Percentiles rank a stretch among this genome's conserved stretches.
Evolutionary conservation across 2,888 invertebrate genomes (phyloP).

Genomic region (Leucophenga montana): DNA sequence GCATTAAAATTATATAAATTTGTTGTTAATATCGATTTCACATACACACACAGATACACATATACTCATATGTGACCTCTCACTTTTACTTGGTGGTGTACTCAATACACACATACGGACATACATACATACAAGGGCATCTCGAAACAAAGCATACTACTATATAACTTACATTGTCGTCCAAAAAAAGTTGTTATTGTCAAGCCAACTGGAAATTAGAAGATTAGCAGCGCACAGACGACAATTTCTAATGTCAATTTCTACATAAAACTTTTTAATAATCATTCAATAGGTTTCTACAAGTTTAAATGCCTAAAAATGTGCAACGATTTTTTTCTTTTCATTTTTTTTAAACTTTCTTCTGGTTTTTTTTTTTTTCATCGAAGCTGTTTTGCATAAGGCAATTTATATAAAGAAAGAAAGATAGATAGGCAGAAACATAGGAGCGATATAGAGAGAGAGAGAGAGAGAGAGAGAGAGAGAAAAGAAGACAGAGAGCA

Average conservation of each 20-base stretch:
- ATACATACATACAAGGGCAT: neutral
- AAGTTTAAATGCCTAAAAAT: neutral
- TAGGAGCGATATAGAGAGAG: conserved; percentile 18
- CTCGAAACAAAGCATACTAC: conserved; percentile 26
- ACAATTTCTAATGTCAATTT: conserved; percentile 1
- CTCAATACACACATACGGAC: conserved; percentile 28
- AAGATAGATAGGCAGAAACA: conserved; percentile 30
- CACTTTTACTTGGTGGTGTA: neutral
- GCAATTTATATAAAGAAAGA: conserved; percentile 18
- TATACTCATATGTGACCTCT: conserved; percentile 33
- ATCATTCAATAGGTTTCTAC: neutral
- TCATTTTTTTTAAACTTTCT: neutral
- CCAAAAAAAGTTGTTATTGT: conserved; percentile 24
- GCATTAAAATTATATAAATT: conserved; percentile 32
- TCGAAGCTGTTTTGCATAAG: conserved; percentile 4
- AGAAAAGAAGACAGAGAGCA: conserved; percentile 20
- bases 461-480: conserved; percentile 18
- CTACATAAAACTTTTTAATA: neutral
- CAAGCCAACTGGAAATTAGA: conserved; percentile 62
- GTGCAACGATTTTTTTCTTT: neutral
- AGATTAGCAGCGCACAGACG: conserved; percentile 52
- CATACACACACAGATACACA: conserved; percentile 17
- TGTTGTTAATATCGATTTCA: conserved; percentile 16
- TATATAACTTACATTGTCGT: conserved; percentile 49
- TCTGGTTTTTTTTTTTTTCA: neutral